Evolutionary conservation across 2,113 vertebrate genomes (phyloP).

Genomic region (Oenanthe oenanthe): DNA sequence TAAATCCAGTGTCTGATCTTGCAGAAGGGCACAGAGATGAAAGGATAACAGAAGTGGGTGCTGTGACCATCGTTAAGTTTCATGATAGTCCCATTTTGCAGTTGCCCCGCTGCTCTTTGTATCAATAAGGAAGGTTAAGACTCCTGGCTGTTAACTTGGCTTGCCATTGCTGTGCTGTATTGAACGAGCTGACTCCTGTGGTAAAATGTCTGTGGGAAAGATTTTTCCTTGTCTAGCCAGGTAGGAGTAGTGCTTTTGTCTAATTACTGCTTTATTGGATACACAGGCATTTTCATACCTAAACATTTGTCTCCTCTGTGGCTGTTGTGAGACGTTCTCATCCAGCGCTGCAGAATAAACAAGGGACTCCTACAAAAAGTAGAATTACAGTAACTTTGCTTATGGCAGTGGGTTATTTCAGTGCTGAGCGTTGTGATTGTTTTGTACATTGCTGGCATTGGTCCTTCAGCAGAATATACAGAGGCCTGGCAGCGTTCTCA

Average conservation of each 20-base stretch:
- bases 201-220: neutral
- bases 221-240: neutral
- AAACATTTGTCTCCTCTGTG: neutral
- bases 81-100: neutral
- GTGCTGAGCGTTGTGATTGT: neutral
- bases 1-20: neutral
- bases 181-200: neutral
- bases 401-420: neutral
- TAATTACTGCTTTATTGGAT: neutral
- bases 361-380: neutral
- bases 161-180: neutral
- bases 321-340: neutral
- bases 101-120: neutral
- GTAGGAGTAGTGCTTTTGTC: conserved; percentile 21
- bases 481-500: neutral
- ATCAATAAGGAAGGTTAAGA: neutral
- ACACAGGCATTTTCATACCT: neutral
- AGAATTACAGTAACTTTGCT: neutral
- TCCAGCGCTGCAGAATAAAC: neutral
- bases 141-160: neutral
- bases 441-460: neutral
- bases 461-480: neutral
- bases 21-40: neutral
- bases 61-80: neutral
- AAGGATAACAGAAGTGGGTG: neutral